Percentiles rank a stretch among this genome's conserved stretches.
phyloP scores from a whole-genome alignment of 2,113 vertebrate genomes.

The Progne subis region DNA sequence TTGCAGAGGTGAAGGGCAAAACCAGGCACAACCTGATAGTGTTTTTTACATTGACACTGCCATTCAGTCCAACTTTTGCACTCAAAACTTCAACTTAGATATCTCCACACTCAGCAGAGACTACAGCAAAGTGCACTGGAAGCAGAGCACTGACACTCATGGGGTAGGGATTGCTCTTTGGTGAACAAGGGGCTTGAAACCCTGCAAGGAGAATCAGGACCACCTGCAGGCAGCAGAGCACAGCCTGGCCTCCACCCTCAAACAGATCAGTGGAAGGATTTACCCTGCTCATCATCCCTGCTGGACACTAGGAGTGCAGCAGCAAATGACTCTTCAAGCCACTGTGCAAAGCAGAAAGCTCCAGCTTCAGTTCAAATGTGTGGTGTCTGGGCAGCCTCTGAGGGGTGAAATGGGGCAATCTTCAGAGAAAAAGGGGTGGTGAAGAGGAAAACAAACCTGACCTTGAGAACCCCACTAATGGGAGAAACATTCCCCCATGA shows the following conservation, averaged over 20 bases:
- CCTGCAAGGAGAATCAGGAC: background rate
- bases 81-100: background rate
- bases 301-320: background rate
- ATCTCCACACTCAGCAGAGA: background rate
- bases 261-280: background rate
- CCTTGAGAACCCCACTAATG: rapidly evolving
- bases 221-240: background rate
- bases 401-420: background rate
- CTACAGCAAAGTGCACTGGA: background rate
- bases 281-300: background rate
- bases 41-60: background rate
- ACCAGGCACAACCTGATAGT: background rate
- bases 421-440: background rate
- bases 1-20: background rate
- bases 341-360: rapidly evolving
- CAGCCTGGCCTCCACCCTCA: background rate
- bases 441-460: background rate
- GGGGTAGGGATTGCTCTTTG: background rate
- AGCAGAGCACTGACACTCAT: background rate
- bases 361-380: background rate
- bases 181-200: background rate
- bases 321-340: rapidly evolving
- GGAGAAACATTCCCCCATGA: background rate
- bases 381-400: background rate
- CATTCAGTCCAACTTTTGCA: background rate